Evolutionary conservation across 2,888 invertebrate genomes (phyloP), one percentile per base, ranked within the genome.

Genomic region (Pammene fasciana): DNA sequence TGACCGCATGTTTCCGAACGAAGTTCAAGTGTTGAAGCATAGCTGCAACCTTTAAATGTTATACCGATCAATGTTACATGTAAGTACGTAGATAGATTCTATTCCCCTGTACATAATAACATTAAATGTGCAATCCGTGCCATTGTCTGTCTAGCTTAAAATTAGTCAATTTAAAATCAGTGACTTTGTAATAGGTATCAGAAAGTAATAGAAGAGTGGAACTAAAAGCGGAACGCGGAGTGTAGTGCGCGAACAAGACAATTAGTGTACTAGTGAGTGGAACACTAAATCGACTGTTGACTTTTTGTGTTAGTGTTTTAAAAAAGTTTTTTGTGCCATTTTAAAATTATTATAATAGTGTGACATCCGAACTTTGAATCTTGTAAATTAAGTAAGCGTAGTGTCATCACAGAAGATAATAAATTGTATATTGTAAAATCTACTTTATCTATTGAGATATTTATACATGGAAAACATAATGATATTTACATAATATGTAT

Each of bases 301-400:
- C 84, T 79, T 87, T 68, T 88, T 91, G 92, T 90, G 91, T 92
- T 92, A 92, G 92, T 92, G 92, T 91, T 91, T 86, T 88, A 90
- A 90, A 86, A 38, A 90, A 86, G 88, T 90, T 91, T 75, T 92
- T 92, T 92, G 92, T 92, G 92, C 92, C 92, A 92, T 92, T 92
- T 91, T 86, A 91, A 91, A 87, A 88, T 85, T 88, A 88, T 88
- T 83, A 83, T 87, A 82, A 82, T 87, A 91, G 91, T 88, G 90
- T 88, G 92, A 92, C 92, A 92, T 92, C 92, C 92, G 91, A 91
- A 91, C 92, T 92, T 84, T 89, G 90, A 91, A 90, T 91, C 89
- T 91, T 90, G 89, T 89, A 87, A 86, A 84, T 82, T 87, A 89
- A 84, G 82, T 88, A 87, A 86, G 82, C 78, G 86, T 92, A 91